Evolutionary conservation across 2,113 vertebrate species (phyloP).

Genomic region (Upupa epops): DNA sequence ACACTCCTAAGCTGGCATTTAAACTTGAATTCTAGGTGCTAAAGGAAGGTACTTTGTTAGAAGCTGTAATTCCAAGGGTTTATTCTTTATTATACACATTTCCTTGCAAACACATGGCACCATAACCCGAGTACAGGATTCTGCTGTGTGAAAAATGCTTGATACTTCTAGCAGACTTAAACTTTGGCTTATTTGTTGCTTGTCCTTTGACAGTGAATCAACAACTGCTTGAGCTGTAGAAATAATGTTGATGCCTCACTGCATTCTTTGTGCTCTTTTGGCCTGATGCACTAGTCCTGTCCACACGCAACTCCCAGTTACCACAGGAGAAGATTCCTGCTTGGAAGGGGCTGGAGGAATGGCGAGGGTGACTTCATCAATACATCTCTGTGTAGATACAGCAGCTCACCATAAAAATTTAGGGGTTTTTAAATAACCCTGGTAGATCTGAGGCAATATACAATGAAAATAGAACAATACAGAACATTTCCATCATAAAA

Average conservation of each 20-base stretch:
- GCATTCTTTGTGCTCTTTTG: constrained; percentile 48
- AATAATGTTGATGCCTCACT: constrained; percentile 40
- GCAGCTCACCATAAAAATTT: not conserved
- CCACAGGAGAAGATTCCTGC: not conserved
- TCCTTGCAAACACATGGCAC: not conserved
- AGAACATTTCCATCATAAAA: not conserved
- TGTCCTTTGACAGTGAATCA: constrained; percentile 38
- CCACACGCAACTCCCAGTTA: not conserved
- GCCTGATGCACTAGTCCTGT: not conserved
- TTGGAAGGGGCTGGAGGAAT: not conserved
- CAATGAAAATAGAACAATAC: not conserved
- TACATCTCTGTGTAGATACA: not conserved
- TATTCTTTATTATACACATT: not conserved
- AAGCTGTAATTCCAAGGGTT: not conserved
- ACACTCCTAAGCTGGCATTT: not conserved
- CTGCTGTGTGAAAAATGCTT: not conserved
- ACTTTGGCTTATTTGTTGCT: constrained; percentile 22
- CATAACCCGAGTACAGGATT: not conserved
- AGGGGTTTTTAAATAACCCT: not conserved
- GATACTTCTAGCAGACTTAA: not conserved
- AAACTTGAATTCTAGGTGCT: not conserved
- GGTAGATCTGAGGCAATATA: not conserved
- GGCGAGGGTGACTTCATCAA: not conserved
- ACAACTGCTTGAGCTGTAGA: constrained; percentile 15
- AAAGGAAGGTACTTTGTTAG: not conserved